Percentiles rank a stretch among this genome's conserved stretches.
Conservation (phyloP, 2,797 vertebrate species). For the Microcaecilia unicolor region DNA sequence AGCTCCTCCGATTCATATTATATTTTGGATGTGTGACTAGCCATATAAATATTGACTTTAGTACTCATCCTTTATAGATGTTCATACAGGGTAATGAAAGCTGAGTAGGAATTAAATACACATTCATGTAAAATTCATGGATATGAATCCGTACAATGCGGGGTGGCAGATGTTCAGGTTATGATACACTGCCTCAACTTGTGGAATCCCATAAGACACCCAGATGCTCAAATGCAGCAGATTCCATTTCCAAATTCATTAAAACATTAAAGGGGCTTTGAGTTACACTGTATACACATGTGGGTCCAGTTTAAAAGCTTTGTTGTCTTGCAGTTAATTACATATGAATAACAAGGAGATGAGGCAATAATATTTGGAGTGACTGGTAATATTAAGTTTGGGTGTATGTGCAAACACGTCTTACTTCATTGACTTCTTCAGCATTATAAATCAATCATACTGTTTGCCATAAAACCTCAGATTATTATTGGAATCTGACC, state of each 20-base stretch:
- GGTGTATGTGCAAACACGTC: too few relatives aligned
- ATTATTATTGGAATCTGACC: too few relatives aligned
- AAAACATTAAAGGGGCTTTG: neutral
- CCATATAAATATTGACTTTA: neutral
- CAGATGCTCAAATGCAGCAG: neutral
- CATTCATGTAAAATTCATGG: slow-evolving; percentile 12
- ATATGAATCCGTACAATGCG: slow-evolving; percentile 6
- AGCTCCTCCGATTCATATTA: too few relatives aligned
- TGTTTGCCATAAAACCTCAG: too few relatives aligned
- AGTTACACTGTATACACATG: neutral
- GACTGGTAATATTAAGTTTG: too few relatives aligned
- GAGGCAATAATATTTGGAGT: too few relatives aligned
- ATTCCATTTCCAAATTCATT: neutral
- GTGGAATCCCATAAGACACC: slow-evolving; percentile 1
- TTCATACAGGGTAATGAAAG: slow-evolving; percentile 9
- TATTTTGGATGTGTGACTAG: neutral
- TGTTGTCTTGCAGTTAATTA: too few relatives aligned
- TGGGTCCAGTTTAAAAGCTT: neutral
- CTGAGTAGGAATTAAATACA: slow-evolving; percentile 7
- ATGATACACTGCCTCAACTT: slow-evolving; percentile 4
- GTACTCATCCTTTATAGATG: slow-evolving; percentile 7
- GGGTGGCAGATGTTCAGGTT: slow-evolving; percentile 6
- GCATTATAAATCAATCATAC: too few relatives aligned
- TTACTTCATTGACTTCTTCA: too few relatives aligned
- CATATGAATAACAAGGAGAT: too few relatives aligned